Evolutionary conservation across 1,140 invertebrate genomes (phyloP).

Genomic region (Hermetia illucens): DNA sequence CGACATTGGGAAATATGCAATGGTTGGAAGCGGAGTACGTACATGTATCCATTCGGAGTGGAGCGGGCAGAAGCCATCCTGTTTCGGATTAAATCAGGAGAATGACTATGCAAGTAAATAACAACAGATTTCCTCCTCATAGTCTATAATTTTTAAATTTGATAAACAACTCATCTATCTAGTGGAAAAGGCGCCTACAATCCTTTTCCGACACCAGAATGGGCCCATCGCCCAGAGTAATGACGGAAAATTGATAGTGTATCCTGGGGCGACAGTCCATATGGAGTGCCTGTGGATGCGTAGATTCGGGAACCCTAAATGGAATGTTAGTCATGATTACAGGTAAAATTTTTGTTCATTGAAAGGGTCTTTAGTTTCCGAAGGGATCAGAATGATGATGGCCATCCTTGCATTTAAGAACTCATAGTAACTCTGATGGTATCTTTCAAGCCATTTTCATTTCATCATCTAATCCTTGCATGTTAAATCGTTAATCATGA

Average conservation of each 20-base stretch:
- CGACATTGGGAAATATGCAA: constrained; percentile 63
- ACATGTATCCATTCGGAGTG: constrained; percentile 60
- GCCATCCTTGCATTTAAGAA: no score
- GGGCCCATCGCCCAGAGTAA: constrained; percentile 77
- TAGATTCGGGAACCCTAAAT: constrained; percentile 68
- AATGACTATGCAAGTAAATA: constrained; percentile 68
- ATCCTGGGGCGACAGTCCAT: constrained; percentile 68
- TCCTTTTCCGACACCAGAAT: constrained; percentile 61
- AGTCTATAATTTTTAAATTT: neutral
- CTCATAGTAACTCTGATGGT: no score
- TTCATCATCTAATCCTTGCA: no score
- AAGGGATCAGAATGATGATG: no score
- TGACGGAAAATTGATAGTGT: constrained; percentile 68
- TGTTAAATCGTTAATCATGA: no score
- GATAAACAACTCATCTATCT: constrained; percentile 10
- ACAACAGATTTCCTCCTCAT: neutral
- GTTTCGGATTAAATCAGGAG: constrained; percentile 68
- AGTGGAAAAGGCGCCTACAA: constrained; percentile 78
- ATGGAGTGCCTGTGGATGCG: constrained; percentile 79
- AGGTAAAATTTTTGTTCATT: no score
- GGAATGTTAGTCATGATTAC: constrained; percentile 57
- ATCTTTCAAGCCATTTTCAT: no score
- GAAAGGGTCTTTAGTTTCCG: neutral
- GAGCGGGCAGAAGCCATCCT: constrained; percentile 61
- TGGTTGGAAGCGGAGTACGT: constrained; percentile 43